Conservation (phyloP, 2,888 invertebrate species). For the Acanthosoma haemorrhoidale region DNA sequence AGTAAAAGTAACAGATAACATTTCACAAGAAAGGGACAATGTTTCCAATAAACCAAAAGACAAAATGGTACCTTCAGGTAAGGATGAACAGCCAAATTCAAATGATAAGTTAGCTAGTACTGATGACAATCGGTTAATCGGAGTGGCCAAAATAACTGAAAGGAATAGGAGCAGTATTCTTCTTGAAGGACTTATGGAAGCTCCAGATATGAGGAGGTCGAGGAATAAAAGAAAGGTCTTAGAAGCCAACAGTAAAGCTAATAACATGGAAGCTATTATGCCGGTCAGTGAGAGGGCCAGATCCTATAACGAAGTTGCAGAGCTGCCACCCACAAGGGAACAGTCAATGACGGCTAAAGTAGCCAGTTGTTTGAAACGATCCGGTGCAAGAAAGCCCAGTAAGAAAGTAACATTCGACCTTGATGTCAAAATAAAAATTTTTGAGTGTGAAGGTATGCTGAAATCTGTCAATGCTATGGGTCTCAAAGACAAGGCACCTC, state of each 20-base stretch:
- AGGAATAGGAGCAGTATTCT: conserved; percentile 17
- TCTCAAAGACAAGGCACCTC: neutral
- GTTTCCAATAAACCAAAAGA: neutral
- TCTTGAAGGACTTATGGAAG: conserved; percentile 12
- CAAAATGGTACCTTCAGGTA: neutral
- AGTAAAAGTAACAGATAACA: neutral
- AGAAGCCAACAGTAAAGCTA: neutral
- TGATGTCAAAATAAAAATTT: neutral
- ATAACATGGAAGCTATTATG: neutral
- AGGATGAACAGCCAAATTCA: neutral
- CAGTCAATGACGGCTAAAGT: neutral
- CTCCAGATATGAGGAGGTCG: neutral
- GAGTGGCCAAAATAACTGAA: conserved; percentile 20
- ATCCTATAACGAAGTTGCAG: neutral
- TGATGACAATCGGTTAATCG: neutral
- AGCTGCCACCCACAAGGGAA: neutral
- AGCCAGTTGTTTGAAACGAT: neutral
- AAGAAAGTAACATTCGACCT: conserved; percentile 2
- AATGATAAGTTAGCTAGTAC: neutral
- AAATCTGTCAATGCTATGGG: neutral
- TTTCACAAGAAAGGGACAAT: neutral
- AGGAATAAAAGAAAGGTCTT: neutral
- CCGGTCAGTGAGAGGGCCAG: neutral
- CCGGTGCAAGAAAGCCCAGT: neutral
- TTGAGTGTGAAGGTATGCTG: conserved; percentile 18